Evolutionary conservation across 2,797 vertebrate genomes (phyloP).

Genomic region (Choloepus didactylus): DNA sequence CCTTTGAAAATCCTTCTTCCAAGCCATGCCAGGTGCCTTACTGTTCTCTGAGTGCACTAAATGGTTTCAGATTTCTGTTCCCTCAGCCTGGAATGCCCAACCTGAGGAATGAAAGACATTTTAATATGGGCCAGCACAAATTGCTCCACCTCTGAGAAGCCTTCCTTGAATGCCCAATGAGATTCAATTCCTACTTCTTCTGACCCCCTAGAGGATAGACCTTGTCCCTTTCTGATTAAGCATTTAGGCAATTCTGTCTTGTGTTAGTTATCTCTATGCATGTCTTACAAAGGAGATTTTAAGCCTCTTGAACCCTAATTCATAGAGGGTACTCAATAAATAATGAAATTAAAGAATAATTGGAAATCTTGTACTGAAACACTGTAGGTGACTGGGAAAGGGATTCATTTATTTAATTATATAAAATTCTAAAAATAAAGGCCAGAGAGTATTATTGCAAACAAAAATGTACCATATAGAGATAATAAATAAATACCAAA

Average conservation of each 20-base stretch:
- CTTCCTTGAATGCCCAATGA: neutral
- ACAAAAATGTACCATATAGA: neutral
- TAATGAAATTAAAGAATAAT: neutral
- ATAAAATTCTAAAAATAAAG: constrained; percentile 39
- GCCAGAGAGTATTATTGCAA: neutral
- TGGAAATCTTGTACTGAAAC: neutral
- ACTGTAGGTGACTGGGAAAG: neutral
- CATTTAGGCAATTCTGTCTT: neutral
- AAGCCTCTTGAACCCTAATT: neutral
- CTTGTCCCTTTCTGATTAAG: neutral
- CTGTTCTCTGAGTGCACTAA: neutral
- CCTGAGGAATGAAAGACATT: neutral
- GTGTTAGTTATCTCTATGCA: neutral
- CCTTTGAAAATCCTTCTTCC: neutral
- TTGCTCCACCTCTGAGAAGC: neutral
- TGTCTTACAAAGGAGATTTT: constrained; percentile 20
- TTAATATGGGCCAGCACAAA: neutral
- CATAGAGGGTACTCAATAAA: neutral
- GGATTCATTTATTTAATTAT: neutral
- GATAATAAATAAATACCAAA: constrained; percentile 31
- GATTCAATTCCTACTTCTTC: neutral
- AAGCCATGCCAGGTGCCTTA: neutral
- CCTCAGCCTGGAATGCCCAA: neutral
- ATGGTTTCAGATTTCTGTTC: neutral
- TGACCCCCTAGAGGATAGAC: neutral